Evolutionary conservation across 1,140 invertebrate genomes (phyloP).

Genomic region (Campoletis sonorensis): DNA sequence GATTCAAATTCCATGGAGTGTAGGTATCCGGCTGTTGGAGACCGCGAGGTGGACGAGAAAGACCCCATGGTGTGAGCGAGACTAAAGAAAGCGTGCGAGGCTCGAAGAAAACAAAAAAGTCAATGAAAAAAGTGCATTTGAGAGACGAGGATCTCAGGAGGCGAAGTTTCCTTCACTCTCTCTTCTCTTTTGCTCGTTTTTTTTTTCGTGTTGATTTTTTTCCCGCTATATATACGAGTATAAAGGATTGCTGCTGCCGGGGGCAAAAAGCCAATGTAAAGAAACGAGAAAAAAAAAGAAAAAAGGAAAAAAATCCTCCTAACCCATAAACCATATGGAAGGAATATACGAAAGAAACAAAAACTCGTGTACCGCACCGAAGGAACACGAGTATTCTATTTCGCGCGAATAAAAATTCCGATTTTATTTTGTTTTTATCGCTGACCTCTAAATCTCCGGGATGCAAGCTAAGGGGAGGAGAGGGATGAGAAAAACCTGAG

Average conservation of each 20-base stretch:
- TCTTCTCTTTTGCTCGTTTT: neutral
- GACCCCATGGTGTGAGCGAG: slow-evolving; percentile 48
- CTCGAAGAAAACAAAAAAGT: slow-evolving; percentile 8
- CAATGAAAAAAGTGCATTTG: slow-evolving; percentile 25
- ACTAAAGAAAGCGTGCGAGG: slow-evolving; percentile 15
- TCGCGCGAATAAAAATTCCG: slow-evolving; percentile 62
- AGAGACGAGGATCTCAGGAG: slow-evolving; percentile 39
- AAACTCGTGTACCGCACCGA: slow-evolving; percentile 21
- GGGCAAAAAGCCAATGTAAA: slow-evolving; percentile 30
- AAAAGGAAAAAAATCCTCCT: slow-evolving; percentile 44
- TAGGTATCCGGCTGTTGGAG: neutral
- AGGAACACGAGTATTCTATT: slow-evolving; percentile 62
- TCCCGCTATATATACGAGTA: neutral
- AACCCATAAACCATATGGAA: slow-evolving; percentile 59
- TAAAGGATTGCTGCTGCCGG: slow-evolving; percentile 27
- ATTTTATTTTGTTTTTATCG: slow-evolving; percentile 59
- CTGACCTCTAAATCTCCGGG: slow-evolving; percentile 57
- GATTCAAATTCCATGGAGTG: slow-evolving; percentile 73
- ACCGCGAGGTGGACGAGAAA: slow-evolving; percentile 35
- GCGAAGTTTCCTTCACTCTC: slow-evolving; percentile 4
- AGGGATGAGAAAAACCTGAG: slow-evolving; percentile 48
- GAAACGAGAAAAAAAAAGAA: slow-evolving; percentile 30
- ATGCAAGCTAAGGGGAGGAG: slow-evolving; percentile 39
- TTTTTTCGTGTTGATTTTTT: slow-evolving; percentile 12
- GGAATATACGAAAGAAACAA: slow-evolving; percentile 27